These are phyloP conservation scores for Euplagia quadripunctaria DNA, from an alignment of 2,888 invertebrate genomes.

Conservation along the genomic window DNA sequence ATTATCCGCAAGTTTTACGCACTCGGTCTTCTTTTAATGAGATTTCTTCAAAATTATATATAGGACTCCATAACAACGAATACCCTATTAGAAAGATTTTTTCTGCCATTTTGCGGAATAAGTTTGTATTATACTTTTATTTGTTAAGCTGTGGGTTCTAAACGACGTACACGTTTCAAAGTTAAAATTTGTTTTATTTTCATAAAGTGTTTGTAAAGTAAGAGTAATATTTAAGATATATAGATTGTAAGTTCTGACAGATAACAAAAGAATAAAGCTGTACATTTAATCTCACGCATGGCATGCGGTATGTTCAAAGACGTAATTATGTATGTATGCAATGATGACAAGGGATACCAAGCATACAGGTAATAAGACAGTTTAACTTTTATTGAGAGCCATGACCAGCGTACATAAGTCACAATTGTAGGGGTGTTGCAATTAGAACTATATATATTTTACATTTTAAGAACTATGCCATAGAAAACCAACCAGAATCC, in stretches of 20 bases:
- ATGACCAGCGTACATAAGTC: background rate
- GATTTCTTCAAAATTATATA: conserved; percentile 54
- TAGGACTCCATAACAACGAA: conserved; percentile 41
- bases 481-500: background rate
- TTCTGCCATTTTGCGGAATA: conserved; percentile 24
- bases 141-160: conserved; percentile 1
- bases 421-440: background rate
- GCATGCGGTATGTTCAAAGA: too few relatives aligned
- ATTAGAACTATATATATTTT: background rate
- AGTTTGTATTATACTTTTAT: conserved; percentile 22
- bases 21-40: conserved; percentile 52
- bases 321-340: too few relatives aligned
- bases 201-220: background rate
- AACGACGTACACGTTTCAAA: conserved; percentile 8
- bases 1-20: conserved; percentile 51
- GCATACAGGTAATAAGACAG: too few relatives aligned
- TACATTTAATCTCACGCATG: too few relatives aligned
- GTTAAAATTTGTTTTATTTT: background rate
- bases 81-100: conserved; percentile 44
- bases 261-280: too few relatives aligned
- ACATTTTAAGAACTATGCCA: background rate
- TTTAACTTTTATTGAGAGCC: too few relatives aligned
- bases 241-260: too few relatives aligned
- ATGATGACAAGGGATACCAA: too few relatives aligned
- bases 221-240: background rate